Percentiles rank a stretch among this genome's conserved stretches.
phyloP scores from a whole-genome alignment of 2,888 invertebrate genomes.

The Itoplectis maculator region DNA sequence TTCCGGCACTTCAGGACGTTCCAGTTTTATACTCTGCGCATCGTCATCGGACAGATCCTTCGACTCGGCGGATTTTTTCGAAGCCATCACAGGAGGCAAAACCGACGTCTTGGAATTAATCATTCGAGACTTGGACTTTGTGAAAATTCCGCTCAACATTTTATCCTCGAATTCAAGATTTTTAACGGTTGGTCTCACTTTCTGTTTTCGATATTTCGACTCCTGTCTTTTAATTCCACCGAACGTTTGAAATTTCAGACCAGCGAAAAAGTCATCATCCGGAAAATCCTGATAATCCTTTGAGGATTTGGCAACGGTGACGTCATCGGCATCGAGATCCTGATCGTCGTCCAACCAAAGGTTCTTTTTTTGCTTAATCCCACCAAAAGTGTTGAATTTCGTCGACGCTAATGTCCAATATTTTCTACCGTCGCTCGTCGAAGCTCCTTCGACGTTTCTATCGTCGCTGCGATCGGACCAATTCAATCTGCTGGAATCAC shows the following conservation, averaged over 20 bases:
- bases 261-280: conserved; percentile 67
- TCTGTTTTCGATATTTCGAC: conserved; percentile 37
- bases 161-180: conserved; percentile 48
- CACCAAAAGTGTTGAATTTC: conserved; percentile 79
- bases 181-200: conserved; percentile 48
- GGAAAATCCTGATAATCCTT: conserved; percentile 30
- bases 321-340: conserved; percentile 75
- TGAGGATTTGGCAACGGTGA: background rate
- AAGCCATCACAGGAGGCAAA: background rate
- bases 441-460: conserved; percentile 60
- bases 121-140: conserved; percentile 38
- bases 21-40: conserved; percentile 85
- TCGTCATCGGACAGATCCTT: conserved; percentile 48
- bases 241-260: conserved; percentile 76
- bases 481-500: conserved; percentile 60
- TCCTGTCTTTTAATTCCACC: conserved; percentile 76
- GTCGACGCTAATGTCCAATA: conserved; percentile 72
- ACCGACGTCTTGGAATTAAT: background rate
- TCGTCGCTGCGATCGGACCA: conserved; percentile 38
- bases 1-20: conserved; percentile 86
- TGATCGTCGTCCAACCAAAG: conserved; percentile 84
- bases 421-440: conserved; percentile 70
- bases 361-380: conserved; percentile 71
- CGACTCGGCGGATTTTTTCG: background rate
- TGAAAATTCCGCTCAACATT: conserved; percentile 43